Evolutionary conservation across 35 echinoderm and acorn worm species (phyloP), one percentile per base, ranked within the genome.

Genomic region (Ptychodera flava): DNA sequence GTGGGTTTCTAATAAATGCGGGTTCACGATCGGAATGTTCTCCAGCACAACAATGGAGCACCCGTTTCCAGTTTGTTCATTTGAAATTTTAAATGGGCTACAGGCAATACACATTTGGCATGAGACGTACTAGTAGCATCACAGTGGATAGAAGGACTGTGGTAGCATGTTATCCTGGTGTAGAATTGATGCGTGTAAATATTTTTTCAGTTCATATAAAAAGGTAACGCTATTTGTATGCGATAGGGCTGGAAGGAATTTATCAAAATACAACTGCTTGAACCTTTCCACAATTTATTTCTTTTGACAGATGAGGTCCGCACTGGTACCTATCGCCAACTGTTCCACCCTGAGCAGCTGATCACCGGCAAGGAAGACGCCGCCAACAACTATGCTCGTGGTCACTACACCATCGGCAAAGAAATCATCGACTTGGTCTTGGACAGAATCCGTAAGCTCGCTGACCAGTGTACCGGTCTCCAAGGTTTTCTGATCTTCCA

Each of bases 401-500:
- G 88, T 29, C 88, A 89, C 30, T 89, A 89, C 33, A 89, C 88
- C 0, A 81, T 89, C 28, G 88, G 88, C 16, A 89, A 89, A 77
- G 80, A 89, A 78, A 34, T 77, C 64, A 80, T 90, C 32, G 89
- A 90, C 52, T 36, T 79, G 30, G 89, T 86, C 29, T 36, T 90
- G 0, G 89, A 90, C 83, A 78, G 89, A 16, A 85, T 90, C 33
- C 76, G 89, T 1, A 90, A 90, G 33, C 77, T 90, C 0, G 94
- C 94, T 79, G 94, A 93, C 38, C 94, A 97, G 79, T 97, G 94
- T 76, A 97, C 91, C 38, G 94, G 94, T 33, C 89, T 97, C 78
- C 94, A 93, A 83, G 94, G 94, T 29, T 97, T 97, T 89, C 82
- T 97, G 35, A 97, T 97, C 33, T 97, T 96, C 85, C 94, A 92